Percentiles rank a stretch among this genome's conserved stretches.
Evolutionary conservation across 2,113 vertebrate genomes (phyloP).

Genomic region (Lutjanus erythropterus): DNA sequence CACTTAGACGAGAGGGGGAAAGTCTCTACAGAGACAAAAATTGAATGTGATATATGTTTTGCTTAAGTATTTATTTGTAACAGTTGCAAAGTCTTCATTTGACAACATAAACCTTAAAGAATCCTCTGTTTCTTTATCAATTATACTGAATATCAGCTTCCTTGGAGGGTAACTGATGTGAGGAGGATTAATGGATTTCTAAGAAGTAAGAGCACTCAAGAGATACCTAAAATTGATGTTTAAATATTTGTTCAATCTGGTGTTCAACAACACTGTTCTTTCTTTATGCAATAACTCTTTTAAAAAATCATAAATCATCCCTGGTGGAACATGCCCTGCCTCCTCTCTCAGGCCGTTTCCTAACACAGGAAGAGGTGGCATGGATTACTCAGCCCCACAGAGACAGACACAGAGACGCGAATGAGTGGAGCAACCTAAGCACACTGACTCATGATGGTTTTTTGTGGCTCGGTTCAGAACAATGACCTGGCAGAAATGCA

Average conservation of each 20-base stretch:
- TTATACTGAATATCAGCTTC: slow-evolving; percentile 1
- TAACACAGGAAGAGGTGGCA: slow-evolving; percentile 71
- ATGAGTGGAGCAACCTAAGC: slow-evolving; percentile 37
- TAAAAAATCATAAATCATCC: slow-evolving; percentile 66
- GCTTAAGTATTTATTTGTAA: slow-evolving; percentile 65
- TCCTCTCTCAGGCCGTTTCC: slow-evolving; percentile 52
- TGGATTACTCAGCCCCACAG: slow-evolving; percentile 66
- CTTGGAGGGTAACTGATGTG: neutral
- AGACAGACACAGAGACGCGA: slow-evolving; percentile 54
- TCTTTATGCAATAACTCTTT: slow-evolving; percentile 37
- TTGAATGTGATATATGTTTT: slow-evolving; percentile 59
- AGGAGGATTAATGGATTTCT: slow-evolving; percentile 12
- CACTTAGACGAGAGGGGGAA: slow-evolving; percentile 79
- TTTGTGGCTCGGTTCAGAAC: slow-evolving; percentile 5
- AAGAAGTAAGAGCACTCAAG: slow-evolving; percentile 6
- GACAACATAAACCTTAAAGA: slow-evolving; percentile 1
- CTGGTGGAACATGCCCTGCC: slow-evolving; percentile 56
- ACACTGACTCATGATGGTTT: slow-evolving; percentile 57
- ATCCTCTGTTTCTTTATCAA: neutral
- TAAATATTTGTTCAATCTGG: slow-evolving; percentile 42
- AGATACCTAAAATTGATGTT: slow-evolving; percentile 40
- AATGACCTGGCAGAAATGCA: slow-evolving; percentile 12
- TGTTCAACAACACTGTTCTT: slow-evolving; percentile 26
- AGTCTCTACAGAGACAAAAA: slow-evolving; percentile 75
- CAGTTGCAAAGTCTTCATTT: slow-evolving; percentile 42